A percentile compares a stretch with the other conserved stretches of the same genome.
phyloP scores from a whole-genome alignment of 53 echinoderm and acorn worm species.

The Echinometra lucunter region DNA sequence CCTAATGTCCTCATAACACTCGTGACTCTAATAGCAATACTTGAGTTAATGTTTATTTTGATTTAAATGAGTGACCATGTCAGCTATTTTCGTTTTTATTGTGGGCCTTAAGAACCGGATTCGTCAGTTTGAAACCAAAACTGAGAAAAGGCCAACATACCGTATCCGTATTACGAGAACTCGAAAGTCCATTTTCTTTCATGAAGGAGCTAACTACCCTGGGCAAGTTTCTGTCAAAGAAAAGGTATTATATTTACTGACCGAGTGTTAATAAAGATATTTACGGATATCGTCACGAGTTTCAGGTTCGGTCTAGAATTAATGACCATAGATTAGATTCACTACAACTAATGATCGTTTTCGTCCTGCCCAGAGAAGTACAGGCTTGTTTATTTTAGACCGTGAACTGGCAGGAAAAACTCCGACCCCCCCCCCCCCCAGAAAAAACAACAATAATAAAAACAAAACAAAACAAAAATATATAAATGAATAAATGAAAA shows the following conservation, averaged over 20 bases:
- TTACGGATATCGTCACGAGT: neutral
- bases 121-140: slow-evolving; percentile 3
- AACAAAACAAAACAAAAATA: too few relatives aligned
- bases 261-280: neutral
- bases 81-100: neutral
- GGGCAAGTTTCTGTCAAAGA: neutral
- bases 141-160: neutral
- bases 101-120: neutral
- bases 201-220: neutral
- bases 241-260: neutral
- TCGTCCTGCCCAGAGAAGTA: too few relatives aligned
- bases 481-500: too few relatives aligned
- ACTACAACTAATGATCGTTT: too few relatives aligned
- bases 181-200: slow-evolving; percentile 33
- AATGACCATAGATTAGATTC: too few relatives aligned
- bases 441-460: too few relatives aligned
- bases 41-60: neutral
- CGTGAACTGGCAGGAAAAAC: too few relatives aligned
- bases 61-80: neutral
- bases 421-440: too few relatives aligned
- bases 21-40: neutral
- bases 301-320: too few relatives aligned
- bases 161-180: neutral
- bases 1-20: neutral
- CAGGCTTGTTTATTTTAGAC: too few relatives aligned